A percentile compares a stretch with the other conserved stretches of the same genome.
These are phyloP conservation scores for Chymomyza caudatula DNA, from an alignment of 2,888 invertebrate species.

Conservation along the genomic window DNA sequence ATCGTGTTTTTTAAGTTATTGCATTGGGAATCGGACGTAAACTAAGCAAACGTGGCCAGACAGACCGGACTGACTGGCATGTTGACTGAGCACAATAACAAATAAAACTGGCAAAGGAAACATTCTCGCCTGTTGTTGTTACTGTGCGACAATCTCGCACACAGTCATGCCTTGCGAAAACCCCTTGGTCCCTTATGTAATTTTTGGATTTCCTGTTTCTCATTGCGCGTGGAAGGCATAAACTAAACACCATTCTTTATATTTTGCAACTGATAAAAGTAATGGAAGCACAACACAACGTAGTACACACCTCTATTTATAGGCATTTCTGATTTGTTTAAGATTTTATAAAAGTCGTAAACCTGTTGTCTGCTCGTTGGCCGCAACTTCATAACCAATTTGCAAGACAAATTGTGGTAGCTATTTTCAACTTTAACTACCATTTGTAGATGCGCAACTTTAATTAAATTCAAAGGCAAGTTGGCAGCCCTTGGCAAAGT, in stretches of 20 bases:
- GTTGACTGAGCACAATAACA: slow-evolving; percentile 55
- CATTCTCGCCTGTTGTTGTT: slow-evolving; percentile 20
- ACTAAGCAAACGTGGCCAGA: slow-evolving; percentile 63
- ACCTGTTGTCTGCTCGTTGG: slow-evolving; percentile 50
- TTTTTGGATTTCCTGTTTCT: slow-evolving; percentile 71
- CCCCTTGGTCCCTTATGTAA: slow-evolving; percentile 77
- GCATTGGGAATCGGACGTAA: slow-evolving; percentile 73
- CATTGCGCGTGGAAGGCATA: slow-evolving; percentile 1
- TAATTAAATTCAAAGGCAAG: slow-evolving; percentile 62
- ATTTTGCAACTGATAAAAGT: neutral
- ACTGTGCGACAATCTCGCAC: slow-evolving; percentile 42
- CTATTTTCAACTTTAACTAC: neutral
- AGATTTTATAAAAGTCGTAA: slow-evolving; percentile 21
- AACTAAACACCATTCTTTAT: slow-evolving; percentile 1
- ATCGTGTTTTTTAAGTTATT: slow-evolving; percentile 76
- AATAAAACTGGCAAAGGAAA: slow-evolving; percentile 48
- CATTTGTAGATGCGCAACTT: slow-evolving; percentile 34
- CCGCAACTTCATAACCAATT: slow-evolving; percentile 26
- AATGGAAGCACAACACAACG: neutral
- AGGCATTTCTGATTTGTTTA: neutral
- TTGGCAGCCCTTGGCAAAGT: slow-evolving; percentile 40
- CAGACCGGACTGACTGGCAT: slow-evolving; percentile 1
- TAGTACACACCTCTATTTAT: neutral
- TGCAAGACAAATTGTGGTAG: slow-evolving; percentile 14
- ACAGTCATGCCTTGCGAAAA: slow-evolving; percentile 48